Base-by-base conservation (phyloP, 2,113 vertebrate genomes). In the Lycaon pictus region DNA sequence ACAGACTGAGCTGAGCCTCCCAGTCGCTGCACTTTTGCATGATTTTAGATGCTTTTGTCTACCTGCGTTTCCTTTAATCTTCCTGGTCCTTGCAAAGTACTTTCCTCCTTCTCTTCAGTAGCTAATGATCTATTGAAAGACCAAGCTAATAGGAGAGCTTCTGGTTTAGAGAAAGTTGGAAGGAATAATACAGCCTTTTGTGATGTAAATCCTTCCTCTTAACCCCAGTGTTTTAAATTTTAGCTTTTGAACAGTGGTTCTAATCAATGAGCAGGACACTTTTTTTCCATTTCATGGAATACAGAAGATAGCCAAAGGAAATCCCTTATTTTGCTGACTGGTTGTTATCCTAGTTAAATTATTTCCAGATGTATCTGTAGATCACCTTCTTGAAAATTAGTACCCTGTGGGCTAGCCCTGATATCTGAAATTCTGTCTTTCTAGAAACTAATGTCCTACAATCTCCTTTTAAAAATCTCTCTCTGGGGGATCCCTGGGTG, bases 371-470 rank as follows among this genome's bases (percentile, higher is more conserved):
- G 19, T 92, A 63, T 67, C 22, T 93, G 37, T 60, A 43, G 16
- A 82, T 60, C 11, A 1, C 20, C 32, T 93, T 91, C n/a, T 76
- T 96, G 43, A 96, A 95, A 67, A 60, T 76, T 62, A 86, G 93
- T 79, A n/a, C 37, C 88, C 29, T 88, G 13, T 69, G 80, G 56
- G 53, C 37, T 79, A 76, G 56, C 77, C 12, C 16, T 87, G 37
- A 53, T 90, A 43, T 88, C 29, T 94, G 67, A 96, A 96, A 84
- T 81, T 48, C 77, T 85, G 0, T 92, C 71, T 95, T 80, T 85
- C 25, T 82, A 69, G 11, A 95, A 93, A 92, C 83, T 95, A 95
- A 97, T 97, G 77, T 87, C 25, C 23, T 22, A 0, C 76, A 85
- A 90, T 93, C 22, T 32, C 58, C 29, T 43, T 87, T 95, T 67